Evolutionary conservation across 2,113 vertebrate species (phyloP), one percentile per base, ranked within the genome.

Genomic region (Colius striatus): DNA sequence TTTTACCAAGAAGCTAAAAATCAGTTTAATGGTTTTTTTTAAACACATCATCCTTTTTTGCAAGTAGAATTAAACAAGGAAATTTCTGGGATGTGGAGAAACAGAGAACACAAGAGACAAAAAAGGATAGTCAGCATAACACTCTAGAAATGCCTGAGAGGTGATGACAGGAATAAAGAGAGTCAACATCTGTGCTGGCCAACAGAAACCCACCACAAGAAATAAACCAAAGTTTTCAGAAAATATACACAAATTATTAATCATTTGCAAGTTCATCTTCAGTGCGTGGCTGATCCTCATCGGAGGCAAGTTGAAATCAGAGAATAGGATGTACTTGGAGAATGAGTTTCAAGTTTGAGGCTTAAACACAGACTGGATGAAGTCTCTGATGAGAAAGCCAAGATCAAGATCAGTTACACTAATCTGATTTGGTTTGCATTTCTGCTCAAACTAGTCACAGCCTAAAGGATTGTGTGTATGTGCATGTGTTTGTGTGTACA

Each of bases 201-300:
- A 85, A 67, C 48, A 92, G 88, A 95, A 87, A 88, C 50, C 36
- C 84, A 93, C 41, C 41, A 58, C 48, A 36, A 94, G 83, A 94
- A 75, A 82, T 87, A 95, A 92, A 92, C 25, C 25, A 72, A 92
- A 43, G 17, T 78, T 84, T 61, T 30, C 8, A 60, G 88, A 90
- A 94, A 77, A 67, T 74, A 90, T 53, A 89, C 72, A 93, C 70
- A 81, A 88, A 88, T 95, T 78, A 78, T 92, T 78, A 90, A 89
- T 47, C 2, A 34, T 77, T 71, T 77, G 8, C 16, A 93, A 79
- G 89, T 70, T 78, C 60, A 79, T 79, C 47, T 53, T 72, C 16
- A 93, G 73, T 25, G 17, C 57, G 53, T 14, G 38, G 74, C 63
- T 91, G 32, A 77, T 48, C 29, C 75, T 41, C 41, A 27, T 9